These are phyloP conservation scores for Petrolisthes manimaculis DNA, from an alignment of 2,888 invertebrate species.

Conservation along the genomic window DNA sequence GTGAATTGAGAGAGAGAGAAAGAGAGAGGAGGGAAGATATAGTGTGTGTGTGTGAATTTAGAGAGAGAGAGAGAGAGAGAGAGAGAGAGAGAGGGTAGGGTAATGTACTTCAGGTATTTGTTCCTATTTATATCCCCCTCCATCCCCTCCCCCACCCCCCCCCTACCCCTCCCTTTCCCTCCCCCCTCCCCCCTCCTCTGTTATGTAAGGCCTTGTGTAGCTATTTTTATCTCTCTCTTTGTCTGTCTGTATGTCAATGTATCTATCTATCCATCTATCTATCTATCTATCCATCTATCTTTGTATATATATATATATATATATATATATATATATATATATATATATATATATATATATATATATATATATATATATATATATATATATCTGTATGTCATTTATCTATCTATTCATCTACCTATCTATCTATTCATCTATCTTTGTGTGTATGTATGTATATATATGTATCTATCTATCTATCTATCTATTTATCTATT, in stretches of 20 bases:
- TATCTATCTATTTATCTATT: too few species aligned
- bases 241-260: too few species aligned
- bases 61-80: slow-evolving; percentile 18
- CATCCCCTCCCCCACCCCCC: background rate
- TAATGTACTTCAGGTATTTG: background rate
- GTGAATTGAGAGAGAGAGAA: too few species aligned
- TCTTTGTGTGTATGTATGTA: too few species aligned
- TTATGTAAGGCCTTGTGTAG: background rate
- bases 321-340: too few species aligned
- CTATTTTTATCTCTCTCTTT: background rate
- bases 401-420: too few species aligned
- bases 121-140: background rate
- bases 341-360: too few species aligned
- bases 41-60: slow-evolving; percentile 5
- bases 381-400: too few species aligned
- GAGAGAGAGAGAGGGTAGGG: slow-evolving; percentile 1
- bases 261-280: slow-evolving; percentile 8
- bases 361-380: too few species aligned
- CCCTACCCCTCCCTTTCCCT: background rate
- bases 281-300: slow-evolving; percentile 5
- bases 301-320: background rate
- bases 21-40: background rate
- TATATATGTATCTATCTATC: too few species aligned
- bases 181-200: background rate
- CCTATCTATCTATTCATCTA: too few species aligned